Evolutionary conservation across 2,888 invertebrate species (phyloP).

Genomic region (Ommatoiulus sabulosus): DNA sequence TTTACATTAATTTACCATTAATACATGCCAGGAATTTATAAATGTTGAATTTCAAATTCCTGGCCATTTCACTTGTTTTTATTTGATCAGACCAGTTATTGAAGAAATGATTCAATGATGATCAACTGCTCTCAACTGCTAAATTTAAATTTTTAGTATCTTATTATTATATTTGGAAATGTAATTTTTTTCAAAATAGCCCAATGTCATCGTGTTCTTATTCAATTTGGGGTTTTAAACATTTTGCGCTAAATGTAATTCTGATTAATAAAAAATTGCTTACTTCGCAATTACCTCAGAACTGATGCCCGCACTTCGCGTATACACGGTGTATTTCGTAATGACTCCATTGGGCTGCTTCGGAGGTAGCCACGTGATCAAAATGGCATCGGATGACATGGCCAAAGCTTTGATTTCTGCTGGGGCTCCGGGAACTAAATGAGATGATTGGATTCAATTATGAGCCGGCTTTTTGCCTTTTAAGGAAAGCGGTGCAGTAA

Average conservation of each 20-base stretch:
- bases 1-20: no score
- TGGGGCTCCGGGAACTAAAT: slow-evolving; percentile 82
- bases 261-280: slow-evolving; percentile 50
- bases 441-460: slow-evolving; percentile 55
- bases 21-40: no score
- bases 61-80: no score
- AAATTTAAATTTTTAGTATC: no score
- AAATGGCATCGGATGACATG: slow-evolving; percentile 79
- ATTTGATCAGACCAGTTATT: no score
- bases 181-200: no score
- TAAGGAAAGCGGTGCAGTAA: background rate
- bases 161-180: no score
- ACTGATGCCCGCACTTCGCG: slow-evolving; percentile 64
- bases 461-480: background rate
- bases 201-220: no score
- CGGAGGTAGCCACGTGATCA: slow-evolving; percentile 83
- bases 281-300: slow-evolving; percentile 60
- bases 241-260: background rate
- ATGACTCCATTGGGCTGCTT: slow-evolving; percentile 81
- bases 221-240: background rate
- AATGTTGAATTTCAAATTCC: no score
- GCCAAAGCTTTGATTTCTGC: slow-evolving; percentile 84
- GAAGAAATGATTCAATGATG: no score
- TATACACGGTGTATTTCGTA: slow-evolving; percentile 74
- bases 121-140: no score